These are phyloP conservation scores for Erythrolamprus reginae DNA, from an alignment of 2,113 vertebrate species.

Conservation along the genomic window DNA sequence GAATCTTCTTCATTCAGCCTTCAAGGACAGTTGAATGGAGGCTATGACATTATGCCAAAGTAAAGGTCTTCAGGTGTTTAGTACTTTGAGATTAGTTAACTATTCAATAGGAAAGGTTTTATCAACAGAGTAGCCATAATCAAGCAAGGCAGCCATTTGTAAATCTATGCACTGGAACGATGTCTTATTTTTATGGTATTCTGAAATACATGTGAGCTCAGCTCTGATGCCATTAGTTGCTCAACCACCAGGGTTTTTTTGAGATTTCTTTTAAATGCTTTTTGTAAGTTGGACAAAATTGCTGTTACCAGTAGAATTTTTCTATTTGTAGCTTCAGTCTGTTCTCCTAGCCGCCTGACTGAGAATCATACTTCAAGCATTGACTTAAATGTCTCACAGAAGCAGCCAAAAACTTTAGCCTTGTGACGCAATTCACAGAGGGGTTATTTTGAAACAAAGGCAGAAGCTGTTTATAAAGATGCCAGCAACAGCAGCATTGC, in stretches of 20 bases:
- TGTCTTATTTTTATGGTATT: neutral
- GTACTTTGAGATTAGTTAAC: neutral
- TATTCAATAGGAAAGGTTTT: neutral
- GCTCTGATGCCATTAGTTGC: constrained; percentile 6
- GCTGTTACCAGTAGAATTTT: constrained; percentile 51
- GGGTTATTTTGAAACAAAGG: neutral
- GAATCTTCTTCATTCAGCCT: neutral
- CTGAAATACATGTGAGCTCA: neutral
- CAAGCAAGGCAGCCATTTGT: neutral
- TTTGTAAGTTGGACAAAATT: constrained; percentile 25
- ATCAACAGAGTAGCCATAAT: neutral
- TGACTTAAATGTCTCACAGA: constrained; percentile 25
- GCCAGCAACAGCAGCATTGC: accelerated
- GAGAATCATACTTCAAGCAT: constrained; percentile 40
- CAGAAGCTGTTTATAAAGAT: neutral
- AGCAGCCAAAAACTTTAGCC: constrained; percentile 5
- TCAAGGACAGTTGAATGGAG: neutral
- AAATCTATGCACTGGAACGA: neutral
- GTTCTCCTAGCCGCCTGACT: neutral
- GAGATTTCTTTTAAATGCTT: neutral
- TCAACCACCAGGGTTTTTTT: constrained; percentile 12
- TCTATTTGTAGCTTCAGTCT: constrained; percentile 6
- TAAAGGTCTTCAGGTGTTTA: neutral
- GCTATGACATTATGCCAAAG: neutral
- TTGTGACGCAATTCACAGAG: neutral